Conservation (phyloP, 2,113 vertebrate genomes). For the Notiomystis cincta region DNA sequence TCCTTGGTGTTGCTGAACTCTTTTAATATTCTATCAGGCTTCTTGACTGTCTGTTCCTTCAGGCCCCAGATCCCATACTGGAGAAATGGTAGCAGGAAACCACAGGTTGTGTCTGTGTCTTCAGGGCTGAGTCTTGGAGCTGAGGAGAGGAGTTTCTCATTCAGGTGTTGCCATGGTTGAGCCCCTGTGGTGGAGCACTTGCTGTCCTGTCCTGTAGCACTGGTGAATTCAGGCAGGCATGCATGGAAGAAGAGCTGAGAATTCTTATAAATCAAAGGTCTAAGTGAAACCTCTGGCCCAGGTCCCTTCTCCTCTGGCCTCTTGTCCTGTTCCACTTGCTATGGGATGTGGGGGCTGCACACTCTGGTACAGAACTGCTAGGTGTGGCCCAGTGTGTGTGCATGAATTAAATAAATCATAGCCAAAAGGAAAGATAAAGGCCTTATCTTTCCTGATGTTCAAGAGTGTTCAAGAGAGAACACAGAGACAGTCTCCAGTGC, state of each 20-base stretch:
- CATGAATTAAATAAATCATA: background rate
- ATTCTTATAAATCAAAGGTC: background rate
- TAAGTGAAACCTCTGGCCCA: background rate
- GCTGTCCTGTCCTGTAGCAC: background rate
- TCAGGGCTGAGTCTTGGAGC: background rate
- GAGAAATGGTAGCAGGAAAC: background rate
- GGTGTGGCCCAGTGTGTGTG: background rate
- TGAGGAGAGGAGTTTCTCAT: background rate
- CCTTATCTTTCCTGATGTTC: background rate
- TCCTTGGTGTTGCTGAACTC: background rate
- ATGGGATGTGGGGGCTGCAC: background rate
- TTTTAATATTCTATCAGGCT: background rate
- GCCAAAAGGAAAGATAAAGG: background rate
- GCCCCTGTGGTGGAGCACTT: background rate
- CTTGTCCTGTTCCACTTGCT: background rate
- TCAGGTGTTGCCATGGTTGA: background rate
- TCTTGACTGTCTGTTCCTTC: background rate
- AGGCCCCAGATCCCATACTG: background rate
- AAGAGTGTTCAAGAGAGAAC: background rate
- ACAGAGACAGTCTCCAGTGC: background rate
- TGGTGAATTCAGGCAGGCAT: background rate
- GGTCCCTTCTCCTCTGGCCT: background rate
- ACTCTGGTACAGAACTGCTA: background rate
- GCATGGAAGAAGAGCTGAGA: background rate
- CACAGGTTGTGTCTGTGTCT: background rate